These are phyloP conservation scores for Gambusia yucatana DNA, from an alignment of 2,797 vertebrate species.

Conservation along the genomic window DNA sequence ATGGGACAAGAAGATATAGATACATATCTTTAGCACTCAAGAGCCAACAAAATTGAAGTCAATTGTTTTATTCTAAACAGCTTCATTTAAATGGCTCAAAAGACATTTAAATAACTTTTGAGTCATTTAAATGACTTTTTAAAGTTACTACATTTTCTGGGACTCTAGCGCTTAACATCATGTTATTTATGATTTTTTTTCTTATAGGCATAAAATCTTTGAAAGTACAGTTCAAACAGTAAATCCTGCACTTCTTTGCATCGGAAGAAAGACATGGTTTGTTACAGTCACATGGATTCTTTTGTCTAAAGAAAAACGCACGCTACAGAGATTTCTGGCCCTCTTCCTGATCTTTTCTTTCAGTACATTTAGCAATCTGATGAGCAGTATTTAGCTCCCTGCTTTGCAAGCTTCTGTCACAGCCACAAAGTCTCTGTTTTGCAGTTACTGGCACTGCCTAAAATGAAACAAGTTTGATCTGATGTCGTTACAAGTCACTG, in stretches of 20 bases:
- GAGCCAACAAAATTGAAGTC: too few species aligned
- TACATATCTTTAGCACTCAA: not conserved
- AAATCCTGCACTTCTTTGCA: not conserved
- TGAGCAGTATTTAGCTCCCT: constrained; percentile 30
- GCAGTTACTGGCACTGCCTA: constrained; percentile 25
- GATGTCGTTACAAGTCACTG: constrained; percentile 33
- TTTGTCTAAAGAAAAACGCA: not conserved
- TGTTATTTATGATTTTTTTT: not conserved
- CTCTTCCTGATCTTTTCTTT: constrained; percentile 9
- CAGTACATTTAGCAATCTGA: constrained; percentile 25
- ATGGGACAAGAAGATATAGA: not conserved
- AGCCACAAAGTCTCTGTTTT: constrained; percentile 24
- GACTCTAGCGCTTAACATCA: not conserved
- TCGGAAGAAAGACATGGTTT: not conserved
- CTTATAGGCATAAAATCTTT: not conserved
- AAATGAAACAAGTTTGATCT: constrained; percentile 30
- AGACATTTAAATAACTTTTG: too few species aligned
- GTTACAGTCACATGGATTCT: not conserved
- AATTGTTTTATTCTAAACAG: too few species aligned
- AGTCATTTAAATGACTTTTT: too few species aligned
- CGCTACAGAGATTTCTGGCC: not conserved
- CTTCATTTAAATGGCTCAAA: not conserved
- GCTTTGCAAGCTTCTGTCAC: constrained; percentile 31
- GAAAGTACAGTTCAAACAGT: not conserved
- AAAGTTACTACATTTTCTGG: not conserved